A percentile compares a stretch with the other conserved stretches of the same genome.
phyloP scores from a whole-genome alignment of 2,113 vertebrate genomes.

The Periophthalmus modestus region DNA sequence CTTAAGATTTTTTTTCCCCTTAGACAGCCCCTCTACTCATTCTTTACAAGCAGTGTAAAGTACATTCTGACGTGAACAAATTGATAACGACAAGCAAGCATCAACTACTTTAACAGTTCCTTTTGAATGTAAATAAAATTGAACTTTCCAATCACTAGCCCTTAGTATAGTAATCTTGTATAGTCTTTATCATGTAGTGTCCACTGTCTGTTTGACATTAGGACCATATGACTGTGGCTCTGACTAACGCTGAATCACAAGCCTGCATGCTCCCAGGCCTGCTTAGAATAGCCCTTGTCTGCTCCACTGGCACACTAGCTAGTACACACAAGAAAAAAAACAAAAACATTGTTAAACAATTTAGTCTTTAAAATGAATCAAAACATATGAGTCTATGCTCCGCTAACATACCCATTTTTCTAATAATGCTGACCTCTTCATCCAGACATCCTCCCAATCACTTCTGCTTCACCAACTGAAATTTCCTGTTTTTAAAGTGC shows the following conservation, averaged over 20 bases:
- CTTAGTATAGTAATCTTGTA: background rate
- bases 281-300: slow-evolving; percentile 67
- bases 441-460: slow-evolving; percentile 19
- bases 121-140: background rate
- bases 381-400: background rate
- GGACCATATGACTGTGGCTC: slow-evolving; percentile 43
- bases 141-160: background rate
- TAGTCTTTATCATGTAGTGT: background rate
- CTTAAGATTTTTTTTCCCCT: slow-evolving; percentile 23
- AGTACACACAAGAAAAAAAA: slow-evolving; percentile 25
- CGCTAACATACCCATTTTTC: slow-evolving; percentile 22
- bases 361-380: background rate
- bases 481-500: slow-evolving; percentile 10
- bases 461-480: slow-evolving; percentile 34
- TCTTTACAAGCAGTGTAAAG: background rate
- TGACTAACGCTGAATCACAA: slow-evolving; percentile 68
- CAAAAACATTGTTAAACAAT: background rate
- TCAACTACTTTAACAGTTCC: background rate
- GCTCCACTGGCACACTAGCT: slow-evolving; percentile 61
- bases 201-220: slow-evolving; percentile 41
- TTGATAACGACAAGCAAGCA: background rate
- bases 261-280: slow-evolving; percentile 52
- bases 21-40: background rate
- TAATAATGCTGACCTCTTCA: slow-evolving; percentile 51
- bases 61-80: background rate